Evolutionary conservation across 2,888 invertebrate genomes (phyloP).

Genomic region (Metacarcinus magister): DNA sequence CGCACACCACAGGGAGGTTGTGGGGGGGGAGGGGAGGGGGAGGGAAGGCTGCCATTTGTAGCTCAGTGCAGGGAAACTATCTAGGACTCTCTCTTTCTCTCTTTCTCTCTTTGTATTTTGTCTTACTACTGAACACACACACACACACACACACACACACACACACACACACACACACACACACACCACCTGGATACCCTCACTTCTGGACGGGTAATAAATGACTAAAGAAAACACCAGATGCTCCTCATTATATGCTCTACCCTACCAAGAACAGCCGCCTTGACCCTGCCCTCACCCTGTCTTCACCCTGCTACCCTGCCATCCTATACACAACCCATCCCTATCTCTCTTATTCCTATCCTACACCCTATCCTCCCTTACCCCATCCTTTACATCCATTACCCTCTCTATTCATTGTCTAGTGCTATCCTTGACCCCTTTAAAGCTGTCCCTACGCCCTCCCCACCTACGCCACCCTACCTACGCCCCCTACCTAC

Average conservation of each 20-base stretch:
- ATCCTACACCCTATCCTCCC: neutral
- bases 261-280: no score
- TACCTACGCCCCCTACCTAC: no score
- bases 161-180: constrained; percentile 39
- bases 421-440: no score
- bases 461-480: no score
- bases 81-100: neutral
- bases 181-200: constrained; percentile 9
- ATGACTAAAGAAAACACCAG: neutral
- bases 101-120: no score
- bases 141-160: constrained; percentile 31
- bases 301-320: no score
- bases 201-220: neutral
- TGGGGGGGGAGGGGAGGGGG: no score
- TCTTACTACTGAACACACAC: neutral
- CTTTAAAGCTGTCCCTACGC: no score
- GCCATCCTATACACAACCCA: neutral
- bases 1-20: no score
- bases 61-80: neutral
- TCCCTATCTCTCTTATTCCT: neutral
- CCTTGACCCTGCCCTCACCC: no score
- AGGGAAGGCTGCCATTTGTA: neutral
- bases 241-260: neutral
- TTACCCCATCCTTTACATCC: neutral
- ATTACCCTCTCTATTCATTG: no score